These are phyloP conservation scores for Acanthopleura granulata DNA, from an alignment of 2,888 invertebrate genomes.

Conservation along the genomic window DNA sequence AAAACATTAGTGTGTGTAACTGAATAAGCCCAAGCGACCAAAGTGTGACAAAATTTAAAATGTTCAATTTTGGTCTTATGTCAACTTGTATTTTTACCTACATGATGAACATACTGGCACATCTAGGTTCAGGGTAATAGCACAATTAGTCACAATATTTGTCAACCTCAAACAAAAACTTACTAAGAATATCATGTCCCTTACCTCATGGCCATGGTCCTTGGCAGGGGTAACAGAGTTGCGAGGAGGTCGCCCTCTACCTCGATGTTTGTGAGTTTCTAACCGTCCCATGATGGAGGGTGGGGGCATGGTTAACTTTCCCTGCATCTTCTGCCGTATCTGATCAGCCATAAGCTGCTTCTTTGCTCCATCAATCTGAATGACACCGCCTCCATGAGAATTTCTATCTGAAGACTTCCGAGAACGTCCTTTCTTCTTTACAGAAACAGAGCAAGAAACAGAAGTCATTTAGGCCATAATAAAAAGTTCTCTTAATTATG, in stretches of 20 bases:
- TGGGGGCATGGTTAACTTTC: slow-evolving; percentile 28
- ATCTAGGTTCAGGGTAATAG: too few species aligned
- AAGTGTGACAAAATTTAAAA: too few species aligned
- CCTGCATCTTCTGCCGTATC: slow-evolving; percentile 54
- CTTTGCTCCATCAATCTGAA: slow-evolving; percentile 54
- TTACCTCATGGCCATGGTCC: background rate
- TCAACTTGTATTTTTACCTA: too few species aligned
- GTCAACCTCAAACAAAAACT: too few species aligned
- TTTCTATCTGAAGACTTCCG: background rate
- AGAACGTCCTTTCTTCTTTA: background rate
- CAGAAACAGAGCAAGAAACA: background rate
- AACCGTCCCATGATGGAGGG: background rate
- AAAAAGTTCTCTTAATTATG: too few species aligned
- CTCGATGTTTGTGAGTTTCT: slow-evolving; percentile 13
- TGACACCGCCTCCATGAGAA: slow-evolving; percentile 19
- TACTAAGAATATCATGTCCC: too few species aligned
- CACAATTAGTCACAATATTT: too few species aligned
- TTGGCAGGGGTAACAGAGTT: background rate
- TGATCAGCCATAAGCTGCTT: slow-evolving; percentile 58
- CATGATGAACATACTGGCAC: too few species aligned
- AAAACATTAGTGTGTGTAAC: too few species aligned
- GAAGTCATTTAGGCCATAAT: too few species aligned
- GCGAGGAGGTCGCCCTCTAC: slow-evolving; percentile 33
- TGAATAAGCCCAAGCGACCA: too few species aligned
- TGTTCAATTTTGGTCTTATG: too few species aligned